Evolutionary conservation across 2,797 vertebrate species (phyloP).

Genomic region (Bradypodion pumilum): DNA sequence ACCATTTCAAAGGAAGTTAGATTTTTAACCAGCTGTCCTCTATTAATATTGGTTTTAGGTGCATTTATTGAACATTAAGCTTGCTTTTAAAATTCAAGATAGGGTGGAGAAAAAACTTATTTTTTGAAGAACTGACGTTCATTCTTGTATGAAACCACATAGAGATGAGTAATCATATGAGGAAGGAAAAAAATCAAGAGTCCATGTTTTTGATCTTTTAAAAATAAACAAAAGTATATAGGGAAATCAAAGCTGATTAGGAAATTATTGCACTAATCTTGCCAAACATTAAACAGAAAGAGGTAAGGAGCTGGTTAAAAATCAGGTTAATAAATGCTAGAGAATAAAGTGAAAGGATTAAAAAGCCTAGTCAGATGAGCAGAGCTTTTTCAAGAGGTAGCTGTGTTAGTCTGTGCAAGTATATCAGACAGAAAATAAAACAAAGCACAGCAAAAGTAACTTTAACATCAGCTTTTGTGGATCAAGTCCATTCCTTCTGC

Average conservation of each 20-base stretch:
- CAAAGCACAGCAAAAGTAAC: too few relatives aligned
- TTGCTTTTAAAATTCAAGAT: not conserved
- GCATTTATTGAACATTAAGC: constrained; percentile 31
- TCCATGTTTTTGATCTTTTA: not conserved
- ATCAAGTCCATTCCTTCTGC: too few relatives aligned
- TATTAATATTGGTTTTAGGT: constrained; percentile 35
- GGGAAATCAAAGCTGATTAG: constrained; percentile 33
- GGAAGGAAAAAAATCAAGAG: not conserved
- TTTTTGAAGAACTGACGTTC: constrained; percentile 33
- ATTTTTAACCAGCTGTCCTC: constrained; percentile 40
- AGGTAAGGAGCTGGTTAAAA: constrained; percentile 22
- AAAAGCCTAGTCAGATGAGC: constrained; percentile 4
- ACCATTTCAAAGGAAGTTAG: constrained; percentile 27
- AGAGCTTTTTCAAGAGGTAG: too few relatives aligned
- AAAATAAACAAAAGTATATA: not conserved
- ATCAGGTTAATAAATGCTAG: constrained; percentile 27
- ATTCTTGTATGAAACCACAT: not conserved
- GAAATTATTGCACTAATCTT: constrained; percentile 13
- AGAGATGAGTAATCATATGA: not conserved
- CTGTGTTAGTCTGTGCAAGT: too few relatives aligned
- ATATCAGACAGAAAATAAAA: too few relatives aligned
- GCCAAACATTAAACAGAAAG: not conserved
- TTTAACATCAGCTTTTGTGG: too few relatives aligned
- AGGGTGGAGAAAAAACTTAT: not conserved
- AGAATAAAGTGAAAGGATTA: not conserved